Percentiles rank a stretch among this genome's conserved stretches.
Conservation (phyloP, 1,140 invertebrate species). For the Zaprionus inermis region DNA sequence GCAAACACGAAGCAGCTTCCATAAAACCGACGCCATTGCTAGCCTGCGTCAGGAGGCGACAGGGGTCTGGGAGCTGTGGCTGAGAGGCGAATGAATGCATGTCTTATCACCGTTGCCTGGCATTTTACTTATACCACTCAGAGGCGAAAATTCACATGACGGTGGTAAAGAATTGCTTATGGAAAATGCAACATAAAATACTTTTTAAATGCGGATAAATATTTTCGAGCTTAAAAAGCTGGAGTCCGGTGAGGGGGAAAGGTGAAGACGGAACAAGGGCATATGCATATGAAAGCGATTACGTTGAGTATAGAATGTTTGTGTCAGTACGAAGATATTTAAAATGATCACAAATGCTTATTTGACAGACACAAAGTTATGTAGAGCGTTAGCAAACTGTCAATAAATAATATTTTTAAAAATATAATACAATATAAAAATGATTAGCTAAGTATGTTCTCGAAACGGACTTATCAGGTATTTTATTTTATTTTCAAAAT, state of each 20-base stretch:
- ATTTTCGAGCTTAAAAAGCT: slow-evolving; percentile 38
- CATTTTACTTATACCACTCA: slow-evolving; percentile 44
- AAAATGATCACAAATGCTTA: background rate
- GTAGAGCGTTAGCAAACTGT: background rate
- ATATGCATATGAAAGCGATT: slow-evolving; percentile 7
- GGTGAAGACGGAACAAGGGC: background rate
- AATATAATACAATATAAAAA: too few species aligned
- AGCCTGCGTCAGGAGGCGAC: background rate
- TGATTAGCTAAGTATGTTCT: background rate
- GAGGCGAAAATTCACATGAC: slow-evolving; percentile 36
- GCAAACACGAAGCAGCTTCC: slow-evolving; percentile 56
- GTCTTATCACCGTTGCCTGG: slow-evolving; percentile 65
- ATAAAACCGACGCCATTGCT: slow-evolving; percentile 57
- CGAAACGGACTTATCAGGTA: background rate
- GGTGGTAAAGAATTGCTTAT: slow-evolving; percentile 56
- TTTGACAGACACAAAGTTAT: background rate
- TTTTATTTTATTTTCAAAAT: background rate
- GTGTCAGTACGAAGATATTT: background rate
- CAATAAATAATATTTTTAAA: too few species aligned
- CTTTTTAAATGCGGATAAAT: slow-evolving; percentile 79
- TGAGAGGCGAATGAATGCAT: slow-evolving; percentile 59
- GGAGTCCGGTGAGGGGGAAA: background rate
- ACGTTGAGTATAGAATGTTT: background rate
- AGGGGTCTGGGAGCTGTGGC: background rate
- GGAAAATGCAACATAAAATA: slow-evolving; percentile 78